phyloP scores from a whole-genome alignment of 1,140 invertebrate species.

The Ceratina calcarata region DNA sequence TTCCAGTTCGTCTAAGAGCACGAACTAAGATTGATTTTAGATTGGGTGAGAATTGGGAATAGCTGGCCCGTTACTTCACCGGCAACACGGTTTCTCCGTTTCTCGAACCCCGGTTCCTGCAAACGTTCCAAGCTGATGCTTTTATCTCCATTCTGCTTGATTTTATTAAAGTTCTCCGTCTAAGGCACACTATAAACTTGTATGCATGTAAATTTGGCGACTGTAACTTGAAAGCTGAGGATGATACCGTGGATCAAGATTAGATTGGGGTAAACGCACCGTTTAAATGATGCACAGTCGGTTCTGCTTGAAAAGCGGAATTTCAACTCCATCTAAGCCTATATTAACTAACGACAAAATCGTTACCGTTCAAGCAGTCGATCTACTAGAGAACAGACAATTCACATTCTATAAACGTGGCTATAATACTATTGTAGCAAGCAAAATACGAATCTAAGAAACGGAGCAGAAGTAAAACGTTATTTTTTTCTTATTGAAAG shows the following conservation, averaged over 20 bases:
- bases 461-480: too few species aligned
- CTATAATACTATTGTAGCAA: too few species aligned
- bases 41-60: constrained; percentile 78
- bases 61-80: constrained; percentile 62
- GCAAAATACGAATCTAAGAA: too few species aligned
- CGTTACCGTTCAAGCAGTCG: too few species aligned
- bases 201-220: constrained; percentile 41
- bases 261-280: too few species aligned
- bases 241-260: not conserved
- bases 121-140: constrained; percentile 2
- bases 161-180: constrained; percentile 41
- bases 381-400: too few species aligned
- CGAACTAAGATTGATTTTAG: constrained; percentile 80
- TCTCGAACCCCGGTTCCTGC: constrained; percentile 5
- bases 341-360: too few species aligned
- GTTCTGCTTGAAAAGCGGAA: not conserved
- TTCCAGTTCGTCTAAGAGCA: constrained; percentile 67
- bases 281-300: not conserved
- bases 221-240: constrained; percentile 9
- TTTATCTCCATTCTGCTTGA: constrained; percentile 43
- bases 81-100: constrained; percentile 14
- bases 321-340: constrained; percentile 16
- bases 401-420: too few species aligned
- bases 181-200: constrained; percentile 15
- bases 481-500: too few species aligned